phyloP scores from a whole-genome alignment of 2,888 invertebrate species.

The Nomada hirtipes region DNA sequence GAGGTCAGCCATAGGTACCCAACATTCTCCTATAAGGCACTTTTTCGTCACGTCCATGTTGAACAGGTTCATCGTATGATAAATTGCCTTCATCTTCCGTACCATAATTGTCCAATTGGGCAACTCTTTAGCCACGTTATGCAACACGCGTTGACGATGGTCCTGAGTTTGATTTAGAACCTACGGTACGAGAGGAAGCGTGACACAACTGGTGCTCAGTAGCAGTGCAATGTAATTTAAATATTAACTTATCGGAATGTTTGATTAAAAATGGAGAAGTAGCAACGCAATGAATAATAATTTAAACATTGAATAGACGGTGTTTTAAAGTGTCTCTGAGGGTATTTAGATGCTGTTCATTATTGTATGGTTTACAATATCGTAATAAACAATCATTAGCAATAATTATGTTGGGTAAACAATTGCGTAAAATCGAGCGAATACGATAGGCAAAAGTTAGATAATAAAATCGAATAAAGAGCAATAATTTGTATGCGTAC shows the following conservation, averaged over 20 bases:
- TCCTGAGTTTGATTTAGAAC: constrained; percentile 95
- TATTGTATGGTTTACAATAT: too few relatives aligned
- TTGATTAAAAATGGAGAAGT: neutral
- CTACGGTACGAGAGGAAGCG: constrained; percentile 82
- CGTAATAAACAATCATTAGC: too few relatives aligned
- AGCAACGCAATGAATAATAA: too few relatives aligned
- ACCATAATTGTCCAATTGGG: constrained; percentile 95
- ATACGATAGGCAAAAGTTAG: too few relatives aligned
- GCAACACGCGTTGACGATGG: constrained; percentile 93
- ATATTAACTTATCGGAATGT: neutral
- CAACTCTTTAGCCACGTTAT: constrained; percentile 94
- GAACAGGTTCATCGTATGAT: constrained; percentile 96
- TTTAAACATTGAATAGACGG: too few relatives aligned
- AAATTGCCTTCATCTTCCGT: constrained; percentile 96
- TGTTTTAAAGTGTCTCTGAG: too few relatives aligned
- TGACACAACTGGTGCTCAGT: neutral
- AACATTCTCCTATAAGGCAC: constrained; percentile 98
- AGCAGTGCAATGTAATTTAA: too few relatives aligned
- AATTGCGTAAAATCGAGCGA: too few relatives aligned
- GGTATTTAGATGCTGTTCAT: too few relatives aligned
- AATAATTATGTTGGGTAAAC: too few relatives aligned
- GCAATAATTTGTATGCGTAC: too few relatives aligned
- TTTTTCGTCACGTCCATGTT: constrained; percentile 99
- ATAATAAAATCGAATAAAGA: too few relatives aligned
- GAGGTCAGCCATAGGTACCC: constrained; percentile 91